A percentile compares a stretch with the other conserved stretches of the same genome.
phyloP scores from a whole-genome alignment of 2,113 vertebrate genomes.

The Calypte anna region DNA sequence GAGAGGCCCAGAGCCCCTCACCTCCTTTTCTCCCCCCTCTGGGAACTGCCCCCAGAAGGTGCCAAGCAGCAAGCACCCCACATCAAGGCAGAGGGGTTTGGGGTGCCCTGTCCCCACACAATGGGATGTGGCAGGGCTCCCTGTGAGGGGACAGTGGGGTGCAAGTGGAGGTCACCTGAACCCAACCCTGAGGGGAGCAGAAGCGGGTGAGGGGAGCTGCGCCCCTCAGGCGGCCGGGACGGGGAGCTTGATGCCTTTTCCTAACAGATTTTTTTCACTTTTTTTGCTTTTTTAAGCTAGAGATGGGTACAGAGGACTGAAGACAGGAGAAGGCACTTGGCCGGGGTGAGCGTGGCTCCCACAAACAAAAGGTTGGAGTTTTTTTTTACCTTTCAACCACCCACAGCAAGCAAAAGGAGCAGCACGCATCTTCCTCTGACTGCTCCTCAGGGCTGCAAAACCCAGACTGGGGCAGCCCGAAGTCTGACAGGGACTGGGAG shows the following conservation, averaged over 20 bases:
- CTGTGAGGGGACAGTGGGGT: too few relatives aligned
- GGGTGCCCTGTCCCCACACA: background rate
- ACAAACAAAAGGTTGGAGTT: slow-evolving; percentile 8
- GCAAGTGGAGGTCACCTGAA: too few relatives aligned
- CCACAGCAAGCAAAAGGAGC: background rate
- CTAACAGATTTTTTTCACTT: background rate
- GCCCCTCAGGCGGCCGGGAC: too few relatives aligned
- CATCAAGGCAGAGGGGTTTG: rapidly evolving
- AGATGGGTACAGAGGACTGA: background rate
- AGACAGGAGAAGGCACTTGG: background rate
- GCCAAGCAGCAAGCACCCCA: background rate
- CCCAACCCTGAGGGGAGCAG: too few relatives aligned
- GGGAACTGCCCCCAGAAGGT: background rate
- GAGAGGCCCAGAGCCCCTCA: background rate
- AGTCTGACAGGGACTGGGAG: too few relatives aligned
- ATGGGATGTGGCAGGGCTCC: background rate
- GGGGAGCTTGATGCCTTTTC: background rate
- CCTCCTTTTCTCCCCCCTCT: background rate
- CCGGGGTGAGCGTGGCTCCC: background rate
- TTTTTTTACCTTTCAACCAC: background rate
- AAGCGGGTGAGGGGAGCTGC: too few relatives aligned
- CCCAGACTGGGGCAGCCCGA: background rate
- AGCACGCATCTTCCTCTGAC: background rate
- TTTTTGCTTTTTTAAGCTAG: too few relatives aligned
- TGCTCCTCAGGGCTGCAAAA: background rate